Base-by-base conservation (phyloP, 2,888 invertebrate species). In the Epsilonema sp. region DNA sequence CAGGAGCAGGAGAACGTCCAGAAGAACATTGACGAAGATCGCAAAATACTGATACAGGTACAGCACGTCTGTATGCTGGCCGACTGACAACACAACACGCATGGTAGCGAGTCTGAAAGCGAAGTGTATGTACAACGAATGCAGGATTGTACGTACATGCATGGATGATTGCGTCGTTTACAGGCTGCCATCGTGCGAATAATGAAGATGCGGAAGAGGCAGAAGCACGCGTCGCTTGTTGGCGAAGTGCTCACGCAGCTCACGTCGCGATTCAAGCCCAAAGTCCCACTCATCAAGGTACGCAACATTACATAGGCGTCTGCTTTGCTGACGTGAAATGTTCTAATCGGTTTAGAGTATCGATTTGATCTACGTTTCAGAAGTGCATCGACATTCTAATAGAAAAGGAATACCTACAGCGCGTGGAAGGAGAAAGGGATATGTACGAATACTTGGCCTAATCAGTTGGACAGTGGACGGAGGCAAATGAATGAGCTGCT, bases 361-460 rank as follows among this genome's bases (percentile, higher is more conserved):
- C 16, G 16, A 31, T 31, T 8, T 23, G 58, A 54, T 61, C 61
- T 55, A 63, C 63, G 49, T 73, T 73, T 22, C 76, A 89, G 84
- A 92, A 92, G 79, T 94, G 94, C 73, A 97, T 97, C 73, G 94
- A 97, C 71, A 90, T 92, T 63, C 76, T 97, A 62, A 97, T 97
- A 63, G 97, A 97, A 71, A 97, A 97, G 69, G 97, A 94, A 69
- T 97, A 94, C 70, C 70, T 97, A 65, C 89, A 90, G 66, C 78
- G 94, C 65, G 85, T 85, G 54, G 92, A 92, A 63, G 89, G 86
- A 41, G 85, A 89, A 68, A 92, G 90, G 72, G 94, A 97, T 73
- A 87, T 87, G 11, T 94, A 94, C 75, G 90, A 87, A 71, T 97
- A 94, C 71, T 75, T 94, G 69, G 92, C 94, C 73, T 89, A 65